A percentile compares a stretch with the other conserved stretches of the same genome.
phyloP scores from a whole-genome alignment of 2,797 vertebrate species.

The Clarias laeviceps region DNA sequence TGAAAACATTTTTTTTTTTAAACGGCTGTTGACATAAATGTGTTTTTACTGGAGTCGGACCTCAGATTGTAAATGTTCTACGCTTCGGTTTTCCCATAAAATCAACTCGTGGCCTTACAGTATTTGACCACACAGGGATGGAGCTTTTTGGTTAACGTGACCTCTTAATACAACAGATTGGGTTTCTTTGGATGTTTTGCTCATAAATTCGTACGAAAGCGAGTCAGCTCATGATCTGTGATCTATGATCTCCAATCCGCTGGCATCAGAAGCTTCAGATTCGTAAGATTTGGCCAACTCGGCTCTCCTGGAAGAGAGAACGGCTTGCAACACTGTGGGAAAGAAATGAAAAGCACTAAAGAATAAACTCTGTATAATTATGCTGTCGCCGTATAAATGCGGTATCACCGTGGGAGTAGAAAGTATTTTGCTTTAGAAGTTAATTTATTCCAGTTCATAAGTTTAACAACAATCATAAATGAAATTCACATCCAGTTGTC shows the following conservation, averaged over 20 bases:
- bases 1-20: too few relatives aligned
- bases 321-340: not conserved
- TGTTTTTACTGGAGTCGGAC: slow-evolving; percentile 8
- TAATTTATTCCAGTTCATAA: too few relatives aligned
- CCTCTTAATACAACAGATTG: slow-evolving; percentile 14
- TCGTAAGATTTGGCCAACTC: not conserved
- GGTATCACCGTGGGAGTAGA: too few relatives aligned
- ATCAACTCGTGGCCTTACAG: not conserved
- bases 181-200: not conserved
- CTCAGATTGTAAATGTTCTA: not conserved
- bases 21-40: not conserved
- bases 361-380: not conserved
- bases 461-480: too few relatives aligned
- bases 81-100: not conserved
- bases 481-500: too few relatives aligned
- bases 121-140: slow-evolving; percentile 3
- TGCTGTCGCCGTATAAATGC: not conserved
- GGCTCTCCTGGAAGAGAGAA: not conserved
- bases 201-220: not conserved
- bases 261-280: not conserved
- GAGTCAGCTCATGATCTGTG: not conserved
- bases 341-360: not conserved
- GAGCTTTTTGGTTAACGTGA: not conserved
- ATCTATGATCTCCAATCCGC: not conserved
- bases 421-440: too few relatives aligned